Base-by-base conservation (phyloP, 2,113 vertebrate species). In the Paratilapia polleni region DNA sequence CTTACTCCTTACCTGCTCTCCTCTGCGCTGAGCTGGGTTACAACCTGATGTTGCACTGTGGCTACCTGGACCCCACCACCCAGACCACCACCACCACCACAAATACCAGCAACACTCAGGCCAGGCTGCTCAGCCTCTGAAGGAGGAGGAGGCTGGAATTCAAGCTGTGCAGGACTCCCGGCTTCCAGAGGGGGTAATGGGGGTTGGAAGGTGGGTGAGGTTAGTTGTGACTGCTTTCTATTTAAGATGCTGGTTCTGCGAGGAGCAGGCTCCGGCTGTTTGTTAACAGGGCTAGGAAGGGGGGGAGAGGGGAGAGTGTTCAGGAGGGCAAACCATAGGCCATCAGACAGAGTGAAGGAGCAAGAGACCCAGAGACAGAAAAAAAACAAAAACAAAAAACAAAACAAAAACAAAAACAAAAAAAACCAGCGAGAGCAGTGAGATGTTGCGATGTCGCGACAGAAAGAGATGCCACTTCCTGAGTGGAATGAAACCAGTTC, bases 1-100 rank as follows among this genome's bases (percentile, higher is more conserved):
- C 91, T 89, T 82, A 70, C 90, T 95, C 92, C 97, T 98, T 98
- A 99, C 98, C 98, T 98, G 97, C 84, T 92, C 64, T 98, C 97
- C 82, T 97, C 97, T 84, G 94, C 73, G 93, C 89, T 43, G 91
- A 94, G 96, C 31, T 95, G 96, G 87, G 70, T 87, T 90, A 95
- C 87, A 92, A 87, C 31, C 89, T 95, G 94, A 91, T 81, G 96
- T 89, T 97, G 97, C 92, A 94, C 88, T 63, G 94, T 61, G 52
- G 91, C 90, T 96, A 94, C 96, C 73, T 88, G 93, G 89, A 89
- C 86, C 91, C 88, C 90, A 89, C 79, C 89, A 87, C 89, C 91
- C 62, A 83, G 82, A 91, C 82, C 85, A 64, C 85, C 90, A 94
- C 90, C 90, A 91, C 80, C 87, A 88, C 83, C 87, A 81, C 58